Percentiles rank a stretch among this genome's conserved stretches.
phyloP scores from a whole-genome alignment of 2,113 vertebrate genomes.

The Eretmochelys imbricata region DNA sequence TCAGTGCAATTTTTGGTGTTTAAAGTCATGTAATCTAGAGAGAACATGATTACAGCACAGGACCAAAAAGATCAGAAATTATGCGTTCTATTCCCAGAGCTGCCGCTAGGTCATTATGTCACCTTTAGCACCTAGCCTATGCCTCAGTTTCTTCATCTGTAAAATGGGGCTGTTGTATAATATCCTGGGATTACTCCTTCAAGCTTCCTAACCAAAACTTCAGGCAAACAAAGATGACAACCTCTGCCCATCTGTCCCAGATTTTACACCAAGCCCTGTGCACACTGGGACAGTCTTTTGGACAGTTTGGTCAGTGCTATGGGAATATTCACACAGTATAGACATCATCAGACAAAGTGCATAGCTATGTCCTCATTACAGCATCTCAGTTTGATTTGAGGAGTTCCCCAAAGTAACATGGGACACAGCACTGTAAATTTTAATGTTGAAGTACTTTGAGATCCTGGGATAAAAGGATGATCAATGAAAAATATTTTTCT shows the following conservation, averaged over 20 bases:
- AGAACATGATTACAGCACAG: neutral
- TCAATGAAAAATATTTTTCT: neutral
- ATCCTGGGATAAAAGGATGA: neutral
- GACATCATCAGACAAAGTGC: neutral
- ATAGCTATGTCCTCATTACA: neutral
- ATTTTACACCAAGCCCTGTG: neutral
- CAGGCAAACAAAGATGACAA: neutral
- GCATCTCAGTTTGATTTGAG: neutral
- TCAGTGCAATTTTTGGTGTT: neutral
- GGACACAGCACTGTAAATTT: neutral
- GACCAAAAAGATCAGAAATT: neutral
- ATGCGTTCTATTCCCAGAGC: neutral
- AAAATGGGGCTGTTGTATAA: neutral
- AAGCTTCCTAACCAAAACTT: neutral
- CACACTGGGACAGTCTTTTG: neutral
- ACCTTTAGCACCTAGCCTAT: neutral
- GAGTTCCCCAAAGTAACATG: neutral
- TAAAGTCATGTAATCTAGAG: neutral
- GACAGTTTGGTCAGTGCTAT: neutral
- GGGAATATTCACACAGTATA: neutral
- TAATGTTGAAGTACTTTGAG: neutral
- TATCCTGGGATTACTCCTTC: neutral
- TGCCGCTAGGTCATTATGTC: neutral
- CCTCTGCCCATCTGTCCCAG: neutral
- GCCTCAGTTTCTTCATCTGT: neutral